A percentile compares a stretch with the other conserved stretches of the same genome.
Evolutionary conservation across 2,888 invertebrate species (phyloP).

Genomic region (Tortrix viridana): DNA sequence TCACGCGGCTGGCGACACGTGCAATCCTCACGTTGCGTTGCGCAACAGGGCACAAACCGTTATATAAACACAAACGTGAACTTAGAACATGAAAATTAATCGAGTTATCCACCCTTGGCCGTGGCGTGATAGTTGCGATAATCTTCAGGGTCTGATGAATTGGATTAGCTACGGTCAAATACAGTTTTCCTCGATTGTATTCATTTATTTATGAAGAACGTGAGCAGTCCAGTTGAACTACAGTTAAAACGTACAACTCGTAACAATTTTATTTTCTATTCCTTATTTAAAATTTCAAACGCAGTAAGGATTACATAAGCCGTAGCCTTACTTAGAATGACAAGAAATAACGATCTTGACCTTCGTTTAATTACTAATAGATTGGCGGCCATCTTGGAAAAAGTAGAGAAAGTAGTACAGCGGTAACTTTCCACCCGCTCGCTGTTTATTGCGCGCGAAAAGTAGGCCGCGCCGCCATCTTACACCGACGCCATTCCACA

Average conservation of each 20-base stretch:
- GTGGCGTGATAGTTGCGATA: slow-evolving; percentile 53
- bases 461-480: slow-evolving; percentile 80
- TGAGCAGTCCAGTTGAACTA: slow-evolving; percentile 12
- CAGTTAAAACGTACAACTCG: not conserved
- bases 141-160: not conserved
- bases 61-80: slow-evolving; percentile 81
- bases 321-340: slow-evolving; percentile 12
- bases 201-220: not conserved
- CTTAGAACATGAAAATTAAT: slow-evolving; percentile 65
- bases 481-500: slow-evolving; percentile 45
- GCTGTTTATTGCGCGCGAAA: slow-evolving; percentile 77
- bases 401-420: slow-evolving; percentile 84
- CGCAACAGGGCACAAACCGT: slow-evolving; percentile 71
- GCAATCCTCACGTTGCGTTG: slow-evolving; percentile 79
- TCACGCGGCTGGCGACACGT: slow-evolving; percentile 78
- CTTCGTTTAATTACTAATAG: slow-evolving; percentile 66
- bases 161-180: not conserved
- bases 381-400: slow-evolving; percentile 79
- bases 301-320: slow-evolving; percentile 10
- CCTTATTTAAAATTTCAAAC: slow-evolving; percentile 1
- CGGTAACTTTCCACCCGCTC: slow-evolving; percentile 81
- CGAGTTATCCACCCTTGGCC: slow-evolving; percentile 49
- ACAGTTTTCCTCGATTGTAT: not conserved
- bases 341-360: slow-evolving; percentile 61
- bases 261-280: not conserved